These are phyloP conservation scores for Coccyzus lansbergi DNA, from an alignment of 2,797 vertebrate species.

Conservation along the genomic window DNA sequence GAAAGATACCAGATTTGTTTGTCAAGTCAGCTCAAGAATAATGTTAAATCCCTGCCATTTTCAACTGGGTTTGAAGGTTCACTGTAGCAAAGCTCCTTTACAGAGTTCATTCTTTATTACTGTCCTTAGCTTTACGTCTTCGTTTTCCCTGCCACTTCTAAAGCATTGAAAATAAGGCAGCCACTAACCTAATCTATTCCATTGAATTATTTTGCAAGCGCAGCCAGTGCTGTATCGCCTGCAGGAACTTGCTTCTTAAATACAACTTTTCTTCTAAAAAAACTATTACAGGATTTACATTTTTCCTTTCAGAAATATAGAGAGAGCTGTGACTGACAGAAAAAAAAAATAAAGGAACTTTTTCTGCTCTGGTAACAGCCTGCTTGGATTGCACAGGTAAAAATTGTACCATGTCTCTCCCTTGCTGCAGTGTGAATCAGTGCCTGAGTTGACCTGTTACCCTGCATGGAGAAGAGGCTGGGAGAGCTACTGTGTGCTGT, in stretches of 20 bases:
- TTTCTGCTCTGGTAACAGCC: neutral
- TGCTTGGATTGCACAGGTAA: neutral
- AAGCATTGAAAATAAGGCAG: neutral
- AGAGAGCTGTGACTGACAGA: neutral
- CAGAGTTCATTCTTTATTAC: neutral
- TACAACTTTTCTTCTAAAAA: neutral
- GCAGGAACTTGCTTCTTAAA: neutral
- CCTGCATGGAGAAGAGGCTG: fast-evolving
- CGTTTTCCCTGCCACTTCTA: neutral
- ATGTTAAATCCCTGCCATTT: slow-evolving; percentile 27
- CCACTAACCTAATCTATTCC: neutral
- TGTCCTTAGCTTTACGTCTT: slow-evolving; percentile 3
- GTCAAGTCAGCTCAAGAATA: slow-evolving; percentile 46
- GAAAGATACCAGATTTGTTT: slow-evolving; percentile 46
- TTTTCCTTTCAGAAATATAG: neutral
- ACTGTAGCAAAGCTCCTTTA: neutral
- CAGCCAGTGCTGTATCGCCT: neutral
- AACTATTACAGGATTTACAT: neutral
- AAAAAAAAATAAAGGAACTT: neutral
- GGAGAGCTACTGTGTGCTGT: fast-evolving
- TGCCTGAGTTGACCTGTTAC: neutral
- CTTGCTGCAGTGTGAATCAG: fast-evolving
- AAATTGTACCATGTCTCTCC: neutral
- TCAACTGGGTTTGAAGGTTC: slow-evolving; percentile 5
- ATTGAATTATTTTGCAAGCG: slow-evolving; percentile 6